Conservation (phyloP, 2,797 vertebrate genomes). For the Cygnus olor region DNA sequence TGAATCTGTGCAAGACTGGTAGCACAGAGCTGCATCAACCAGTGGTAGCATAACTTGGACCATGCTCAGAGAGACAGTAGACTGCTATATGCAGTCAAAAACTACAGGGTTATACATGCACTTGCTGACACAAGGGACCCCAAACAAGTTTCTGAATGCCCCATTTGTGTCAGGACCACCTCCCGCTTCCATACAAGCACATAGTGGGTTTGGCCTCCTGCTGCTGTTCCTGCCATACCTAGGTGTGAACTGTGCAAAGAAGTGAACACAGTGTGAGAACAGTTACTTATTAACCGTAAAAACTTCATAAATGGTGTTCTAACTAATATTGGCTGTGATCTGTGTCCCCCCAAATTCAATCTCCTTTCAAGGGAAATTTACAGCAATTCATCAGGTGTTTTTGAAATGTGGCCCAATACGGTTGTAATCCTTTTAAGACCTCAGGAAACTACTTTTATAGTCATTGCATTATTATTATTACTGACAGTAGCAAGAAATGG, state of each 20-base stretch:
- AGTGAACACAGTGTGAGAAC: background rate
- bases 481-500: background rate
- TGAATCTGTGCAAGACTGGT: background rate
- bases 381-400: background rate
- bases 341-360: background rate
- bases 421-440: background rate
- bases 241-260: background rate
- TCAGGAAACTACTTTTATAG: background rate
- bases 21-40: background rate
- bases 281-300: background rate
- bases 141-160: background rate
- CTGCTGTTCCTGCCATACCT: background rate
- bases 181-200: background rate
- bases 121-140: background rate
- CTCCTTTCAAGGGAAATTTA: background rate
- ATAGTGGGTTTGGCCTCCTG: background rate
- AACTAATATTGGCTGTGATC: background rate
- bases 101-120: background rate
- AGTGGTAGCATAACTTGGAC: rapidly evolving
- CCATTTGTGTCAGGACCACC: background rate
- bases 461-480: background rate
- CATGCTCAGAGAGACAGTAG: background rate
- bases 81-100: background rate
- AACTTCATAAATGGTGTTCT: background rate
- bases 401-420: background rate